Evolutionary conservation across 2,113 vertebrate species (phyloP), one percentile per base, ranked within the genome.

Genomic region (Pandion haliaetus): DNA sequence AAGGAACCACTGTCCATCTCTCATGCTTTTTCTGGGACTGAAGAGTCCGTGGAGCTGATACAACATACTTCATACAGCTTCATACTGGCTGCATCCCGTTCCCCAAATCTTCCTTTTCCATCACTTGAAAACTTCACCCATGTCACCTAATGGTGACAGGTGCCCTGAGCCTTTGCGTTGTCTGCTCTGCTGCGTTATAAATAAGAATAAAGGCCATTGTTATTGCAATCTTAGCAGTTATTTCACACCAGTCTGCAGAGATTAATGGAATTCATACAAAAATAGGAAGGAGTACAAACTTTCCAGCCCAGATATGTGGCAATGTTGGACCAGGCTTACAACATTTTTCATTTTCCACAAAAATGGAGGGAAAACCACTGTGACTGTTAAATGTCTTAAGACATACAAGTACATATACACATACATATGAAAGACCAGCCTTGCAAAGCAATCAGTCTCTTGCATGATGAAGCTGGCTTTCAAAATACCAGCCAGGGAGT

Each of bases 321-420:
- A 69, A 57, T 34, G 4, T 92, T 77, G 93, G 44, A 92, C 26
- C 34, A 89, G 38, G 36, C 40, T 67, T 72, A 31, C 21, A 62
- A 83, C 12, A 59, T 73, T 80, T 96, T 94, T 94, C 59, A 66
- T 84, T 93, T 88, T 83, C 59, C 52, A 76, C 31, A 78, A 69
- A 87, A 95, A 95, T 29, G 34, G 69, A 95, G 67, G 19, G 50
- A 49, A 90, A 55, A 88, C 21, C 59, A 66, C 57, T 23, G 10
- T 63, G 59, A 38, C 87, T 97, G 94, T 65, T 97, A 90, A 97
- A 95, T 88, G 63, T 77, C 90, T 97, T 50, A 66, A 96, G 94
- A 82, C 70, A 44, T 47, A 52, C 82, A 84, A 74, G 69, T 87
- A 90, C 67, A 85, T 65, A 95, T 59, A 94, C 45, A 42, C 62